Evolutionary conservation across 2,797 vertebrate genomes (phyloP).

Genomic region (Sebastes taczanowskii): DNA sequence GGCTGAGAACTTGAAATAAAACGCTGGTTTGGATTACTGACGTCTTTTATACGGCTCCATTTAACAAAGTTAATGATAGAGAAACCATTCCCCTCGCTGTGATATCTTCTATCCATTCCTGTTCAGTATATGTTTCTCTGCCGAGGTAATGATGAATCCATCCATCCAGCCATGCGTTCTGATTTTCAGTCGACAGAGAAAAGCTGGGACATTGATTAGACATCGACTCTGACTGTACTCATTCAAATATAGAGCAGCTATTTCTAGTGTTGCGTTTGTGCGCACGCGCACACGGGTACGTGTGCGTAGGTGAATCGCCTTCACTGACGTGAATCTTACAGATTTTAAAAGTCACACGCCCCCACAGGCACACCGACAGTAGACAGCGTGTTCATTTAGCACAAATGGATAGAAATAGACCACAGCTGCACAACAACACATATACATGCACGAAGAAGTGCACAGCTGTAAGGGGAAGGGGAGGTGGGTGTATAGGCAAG

Average conservation of each 20-base stretch:
- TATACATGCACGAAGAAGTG: not conserved
- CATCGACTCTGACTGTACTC: constrained; percentile 73
- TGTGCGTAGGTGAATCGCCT: constrained; percentile 48
- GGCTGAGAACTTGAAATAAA: not conserved
- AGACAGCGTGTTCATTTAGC: constrained; percentile 24
- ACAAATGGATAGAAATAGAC: constrained; percentile 21
- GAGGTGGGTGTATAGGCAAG: not conserved
- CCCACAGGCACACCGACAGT: constrained; percentile 28
- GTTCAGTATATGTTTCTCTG: not conserved
- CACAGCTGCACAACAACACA: constrained; percentile 12
- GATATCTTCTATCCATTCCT: not conserved
- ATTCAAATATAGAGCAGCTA: constrained; percentile 79
- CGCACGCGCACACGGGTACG: not conserved
- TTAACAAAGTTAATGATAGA: not conserved
- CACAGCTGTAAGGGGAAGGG: not conserved
- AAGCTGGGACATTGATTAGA: constrained; percentile 71
- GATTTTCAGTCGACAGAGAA: constrained; percentile 46
- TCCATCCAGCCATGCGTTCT: constrained; percentile 5
- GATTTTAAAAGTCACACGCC: constrained; percentile 54
- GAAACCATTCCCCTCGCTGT: not conserved
- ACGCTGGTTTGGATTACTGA: not conserved
- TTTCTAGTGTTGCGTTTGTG: constrained; percentile 52
- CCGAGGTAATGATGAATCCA: not conserved
- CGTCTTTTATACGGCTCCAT: not conserved
- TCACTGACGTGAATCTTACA: constrained; percentile 53